Base-by-base conservation (phyloP, 2,888 invertebrate species). In the Eledona agricola region DNA sequence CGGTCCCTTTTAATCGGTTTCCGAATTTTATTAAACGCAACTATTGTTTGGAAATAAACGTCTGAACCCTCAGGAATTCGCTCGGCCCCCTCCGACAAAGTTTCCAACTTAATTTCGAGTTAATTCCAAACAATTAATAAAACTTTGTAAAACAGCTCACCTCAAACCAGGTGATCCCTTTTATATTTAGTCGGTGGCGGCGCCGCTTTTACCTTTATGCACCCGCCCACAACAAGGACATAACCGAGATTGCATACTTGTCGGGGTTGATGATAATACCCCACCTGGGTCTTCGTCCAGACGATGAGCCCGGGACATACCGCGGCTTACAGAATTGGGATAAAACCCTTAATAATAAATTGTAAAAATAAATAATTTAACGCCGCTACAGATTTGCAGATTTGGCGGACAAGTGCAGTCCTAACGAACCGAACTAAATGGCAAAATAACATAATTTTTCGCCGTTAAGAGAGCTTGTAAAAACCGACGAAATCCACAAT, bases 181-280 rank as follows among this genome's bases (percentile, higher is more conserved):
- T 54, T 28, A 45, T 35, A 40, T 49, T 40, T 49, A 29, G 20
- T 34, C 20, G 22, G 42, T 26, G 19, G 31, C 35, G 43, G 20
- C 25, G 9, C 6, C 15, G 20, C 25, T n/a, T n/a, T n/a, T n/a
- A n/a, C n/a, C n/a, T n/a, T n/a, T 34, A 32, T 43, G 51, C 42
- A 35, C 20, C 35, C 38, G 40, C 34, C 58, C 58, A 49, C 54
- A 55, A 49, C 58, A 58, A 58, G 51, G 50, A 35, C 49, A 26
- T 43, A 9, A 34, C 37, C 37, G 52, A 54, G 51, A 55, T 57
- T 59, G 55, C 57, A 59, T 57, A 55, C 53, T 57, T 59, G 51
- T 51, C 53, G 40, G 46, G 51, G 34, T 50, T 28, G 31, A 38
- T 46, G 57, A 55, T 57, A 52, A 57, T 45, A 42, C 47, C 22